phyloP scores from a whole-genome alignment of 2,113 vertebrate genomes.

The Pluvialis apricaria region DNA sequence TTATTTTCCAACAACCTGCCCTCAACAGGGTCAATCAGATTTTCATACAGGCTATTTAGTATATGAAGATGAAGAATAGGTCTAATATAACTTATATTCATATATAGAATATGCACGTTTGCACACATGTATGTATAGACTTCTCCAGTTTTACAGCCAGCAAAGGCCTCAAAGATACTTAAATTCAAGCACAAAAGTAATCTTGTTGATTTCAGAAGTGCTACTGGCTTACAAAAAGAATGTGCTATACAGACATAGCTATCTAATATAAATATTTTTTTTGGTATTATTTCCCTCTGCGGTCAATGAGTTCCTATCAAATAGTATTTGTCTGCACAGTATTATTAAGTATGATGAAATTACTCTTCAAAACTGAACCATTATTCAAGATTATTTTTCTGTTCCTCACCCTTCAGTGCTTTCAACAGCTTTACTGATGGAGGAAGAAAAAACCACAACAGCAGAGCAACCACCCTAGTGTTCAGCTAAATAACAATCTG shows the following conservation, averaged over 20 bases:
- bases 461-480: not conserved
- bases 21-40: not conserved
- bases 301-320: not conserved
- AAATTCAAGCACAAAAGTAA: not conserved
- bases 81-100: not conserved
- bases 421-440: not conserved
- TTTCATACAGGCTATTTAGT: not conserved
- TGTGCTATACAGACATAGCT: not conserved
- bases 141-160: not conserved
- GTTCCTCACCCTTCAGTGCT: not conserved
- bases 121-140: not conserved
- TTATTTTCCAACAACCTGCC: no score
- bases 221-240: not conserved
- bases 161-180: not conserved
- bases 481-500: not conserved
- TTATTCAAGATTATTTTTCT: not conserved
- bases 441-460: not conserved
- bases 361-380: not conserved
- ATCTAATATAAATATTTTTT: not conserved
- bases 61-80: not conserved
- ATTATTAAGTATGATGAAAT: not conserved
- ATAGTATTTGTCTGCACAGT: not conserved
- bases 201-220: not conserved
- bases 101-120: not conserved
- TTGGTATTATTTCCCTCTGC: not conserved